Base-by-base conservation (phyloP, 1,140 invertebrate genomes). In the Aphaenogaster floridana region DNA sequence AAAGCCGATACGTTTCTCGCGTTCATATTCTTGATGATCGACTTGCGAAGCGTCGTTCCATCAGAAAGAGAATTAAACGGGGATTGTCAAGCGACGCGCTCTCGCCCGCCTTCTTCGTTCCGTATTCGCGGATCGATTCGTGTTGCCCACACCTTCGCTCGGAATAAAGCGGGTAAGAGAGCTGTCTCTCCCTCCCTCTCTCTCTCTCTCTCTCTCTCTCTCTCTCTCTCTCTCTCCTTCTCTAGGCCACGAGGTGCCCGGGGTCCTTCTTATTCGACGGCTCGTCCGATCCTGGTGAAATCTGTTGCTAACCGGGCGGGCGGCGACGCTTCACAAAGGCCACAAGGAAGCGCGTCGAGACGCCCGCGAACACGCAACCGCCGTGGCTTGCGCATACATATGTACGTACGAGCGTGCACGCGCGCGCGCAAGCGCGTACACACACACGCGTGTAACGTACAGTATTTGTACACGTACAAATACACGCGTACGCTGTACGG, bases 251-350 rank as follows among this genome's bases (percentile, higher is more conserved):
- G 42, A 54, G 71, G 74, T 54, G 52, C 21, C 59, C 17, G 68
- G 42, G 71, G 83, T 87, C 89, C 63, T 89, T 86, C 72, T 84
- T 76, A 85, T 78, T 74, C 90, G 85, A 69, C 86, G 86, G 87
- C 87, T 91, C 81, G 79, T 92, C 89, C 88, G 89, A 93, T 92
- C 83, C 91, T 92, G 89, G 90, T 92, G 85, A 93, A 93, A 94
- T 94, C 93, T 94, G 94, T 94, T 94, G 94, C 94, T 94, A 94
- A 94, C 94, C 92, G 93, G 90, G 89, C 64, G 61, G 15, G 52
- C 61, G 69, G 88, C 87, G 90, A 91, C 88, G 89, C 85, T 92
- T 72, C 80, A 80, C 61, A 76, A 87, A 89, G 87, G 88, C 78
- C 89, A 89, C 71, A 36, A 90, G 80, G 79, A 66, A 87, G 64